Base-by-base conservation (phyloP, 2,113 vertebrate genomes). In the Phylloscopus trochilus region DNA sequence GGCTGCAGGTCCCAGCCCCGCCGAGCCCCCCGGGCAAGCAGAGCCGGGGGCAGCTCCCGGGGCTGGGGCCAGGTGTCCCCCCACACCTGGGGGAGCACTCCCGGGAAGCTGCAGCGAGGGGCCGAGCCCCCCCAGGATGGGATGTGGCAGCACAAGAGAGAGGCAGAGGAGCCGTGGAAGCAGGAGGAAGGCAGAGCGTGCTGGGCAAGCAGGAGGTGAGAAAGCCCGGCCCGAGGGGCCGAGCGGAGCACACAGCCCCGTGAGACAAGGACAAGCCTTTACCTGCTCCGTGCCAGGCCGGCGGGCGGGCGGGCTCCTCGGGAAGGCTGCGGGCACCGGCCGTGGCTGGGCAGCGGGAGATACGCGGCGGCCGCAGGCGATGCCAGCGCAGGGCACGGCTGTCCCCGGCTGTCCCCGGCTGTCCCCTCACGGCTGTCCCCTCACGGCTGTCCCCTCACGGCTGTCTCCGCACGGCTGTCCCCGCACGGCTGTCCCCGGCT, bases 341-440 rank as follows among this genome's bases (percentile, higher is more conserved):
- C 0, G 9, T 0, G 18, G 35, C n/a, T 8, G 6, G 62, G 80
- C 47, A 46, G 27, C 27, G 13, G 46, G 51, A 3, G 67, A 11
- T 17, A 11, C 7, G 49, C 1, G 3, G 4, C 3, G 58, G 14
- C 11, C 1, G 0, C 0, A 2, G n/a, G 13, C 47, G 53, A 12
- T 31, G 37, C 4, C 1, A 0, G 39, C 0, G 19, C 30, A 24
- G 52, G 56, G 30, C 80, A 14, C 47, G 1, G 56, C 79, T 13
- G 46, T 43, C 22, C 1, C n/a, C n/a, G n/a, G n/a, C n/a, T n/a
- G n/a, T n/a, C n/a, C 80, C 77, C 26, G 0, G 39, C 44, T n/a
- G n/a, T n/a, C n/a, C n/a, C n/a, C n/a, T n/a, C n/a, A n/a, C n/a
- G n/a, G n/a, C n/a, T n/a, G n/a, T n/a, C n/a, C n/a, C n/a, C n/a